Conservation (phyloP, 30 jellyfish, hydroid and myxozoan genomes). For the Nemopilema nomurai region DNA sequence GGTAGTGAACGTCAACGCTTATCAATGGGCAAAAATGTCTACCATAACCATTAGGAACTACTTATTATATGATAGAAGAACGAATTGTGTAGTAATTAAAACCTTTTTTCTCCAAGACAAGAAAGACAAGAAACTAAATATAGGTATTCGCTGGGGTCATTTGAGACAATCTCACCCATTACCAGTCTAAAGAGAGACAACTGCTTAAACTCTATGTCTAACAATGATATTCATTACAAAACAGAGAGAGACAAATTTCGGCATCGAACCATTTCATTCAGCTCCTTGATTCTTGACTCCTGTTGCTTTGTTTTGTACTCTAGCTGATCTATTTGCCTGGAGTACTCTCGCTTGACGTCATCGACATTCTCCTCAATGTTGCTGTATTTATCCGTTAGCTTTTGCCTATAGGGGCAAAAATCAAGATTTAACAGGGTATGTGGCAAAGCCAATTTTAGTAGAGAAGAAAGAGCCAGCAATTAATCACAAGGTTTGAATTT, state of each 20-base stretch:
- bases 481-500: neutral
- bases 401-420: slow-evolving; percentile 51
- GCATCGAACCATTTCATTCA: slow-evolving; percentile 54
- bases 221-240: neutral
- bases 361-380: slow-evolving; percentile 68
- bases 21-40: no score
- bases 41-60: no score
- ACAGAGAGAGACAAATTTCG: no score
- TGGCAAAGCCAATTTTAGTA: neutral
- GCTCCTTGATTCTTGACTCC: slow-evolving; percentile 72
- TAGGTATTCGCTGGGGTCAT: no score
- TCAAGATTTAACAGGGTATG: no score
- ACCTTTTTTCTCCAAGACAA: no score
- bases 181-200: neutral
- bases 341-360: slow-evolving; percentile 60
- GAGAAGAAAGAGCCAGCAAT: no score
- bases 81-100: no score
- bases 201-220: neutral
- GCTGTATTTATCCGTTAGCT: slow-evolving; percentile 75
- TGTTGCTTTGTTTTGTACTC: slow-evolving; percentile 59
- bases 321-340: slow-evolving; percentile 61
- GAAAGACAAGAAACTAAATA: no score
- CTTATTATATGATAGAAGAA: no score
- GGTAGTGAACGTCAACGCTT: no score
- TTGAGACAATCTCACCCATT: no score